Percentiles rank a stretch among this genome's conserved stretches.
Conservation (phyloP, 2,888 invertebrate genomes). For the Exephanes ischioxanthus region DNA sequence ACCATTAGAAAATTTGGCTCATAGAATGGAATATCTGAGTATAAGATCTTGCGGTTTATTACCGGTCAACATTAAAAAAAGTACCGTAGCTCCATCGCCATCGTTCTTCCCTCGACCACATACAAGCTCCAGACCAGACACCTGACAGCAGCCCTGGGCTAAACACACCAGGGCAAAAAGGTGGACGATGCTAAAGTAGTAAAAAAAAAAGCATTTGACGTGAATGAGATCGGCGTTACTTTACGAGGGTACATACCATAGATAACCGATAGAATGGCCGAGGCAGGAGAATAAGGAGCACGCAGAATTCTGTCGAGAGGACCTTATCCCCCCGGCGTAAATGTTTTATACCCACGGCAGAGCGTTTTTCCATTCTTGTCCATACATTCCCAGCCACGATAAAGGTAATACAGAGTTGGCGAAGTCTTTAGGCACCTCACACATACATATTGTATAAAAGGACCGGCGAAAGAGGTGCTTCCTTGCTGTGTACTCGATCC, state of each 20-base stretch:
- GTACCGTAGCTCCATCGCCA: background rate
- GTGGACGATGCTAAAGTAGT: slow-evolving; percentile 34
- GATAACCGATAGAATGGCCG: slow-evolving; percentile 65
- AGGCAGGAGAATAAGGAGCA: slow-evolving; percentile 11
- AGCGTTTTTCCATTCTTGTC: slow-evolving; percentile 70
- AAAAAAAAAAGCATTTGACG: slow-evolving; percentile 6
- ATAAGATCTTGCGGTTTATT: no score
- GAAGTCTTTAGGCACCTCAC: slow-evolving; percentile 61
- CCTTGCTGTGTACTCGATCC: slow-evolving; percentile 59
- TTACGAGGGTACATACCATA: slow-evolving; percentile 38
- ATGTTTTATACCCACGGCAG: slow-evolving; percentile 73
- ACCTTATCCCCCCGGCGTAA: slow-evolving; percentile 59
- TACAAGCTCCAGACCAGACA: background rate
- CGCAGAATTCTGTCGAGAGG: slow-evolving; percentile 43
- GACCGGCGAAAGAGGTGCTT: slow-evolving; percentile 24
- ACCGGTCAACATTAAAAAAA: background rate
- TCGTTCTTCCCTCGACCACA: background rate
- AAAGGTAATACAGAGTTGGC: slow-evolving; percentile 61
- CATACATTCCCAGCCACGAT: slow-evolving; percentile 69
- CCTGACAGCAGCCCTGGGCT: background rate
- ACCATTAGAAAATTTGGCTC: no score
- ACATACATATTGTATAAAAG: slow-evolving; percentile 58
- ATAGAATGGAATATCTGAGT: no score
- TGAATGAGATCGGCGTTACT: slow-evolving; percentile 40
- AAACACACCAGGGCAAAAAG: background rate